Base-by-base conservation (phyloP, 2,113 vertebrate genomes). In the Salvelinus namaycush region DNA sequence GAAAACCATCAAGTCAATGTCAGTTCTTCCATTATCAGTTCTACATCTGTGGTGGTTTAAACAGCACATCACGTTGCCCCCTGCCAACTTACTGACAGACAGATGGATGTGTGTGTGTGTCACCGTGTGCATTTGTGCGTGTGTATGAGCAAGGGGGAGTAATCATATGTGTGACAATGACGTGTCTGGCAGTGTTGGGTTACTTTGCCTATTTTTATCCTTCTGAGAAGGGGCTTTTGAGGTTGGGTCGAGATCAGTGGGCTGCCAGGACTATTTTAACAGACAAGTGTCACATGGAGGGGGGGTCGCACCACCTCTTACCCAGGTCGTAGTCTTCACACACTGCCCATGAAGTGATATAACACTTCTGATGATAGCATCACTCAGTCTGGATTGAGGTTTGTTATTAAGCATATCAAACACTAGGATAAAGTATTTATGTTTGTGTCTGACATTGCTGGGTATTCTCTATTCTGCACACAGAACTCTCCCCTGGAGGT, bases 401-500 rank as follows among this genome's bases (percentile, higher is more conserved):
- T 5, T 64, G 60, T 64, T n/a, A 16, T 22, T 64, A 64, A 22
- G n/a, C 60, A 22, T 9, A n/a, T 67, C 8, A 31, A 22, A 26
- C 65, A 67, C 7, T 14, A 14, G 65, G 22, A 24, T 2, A 14
- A 26, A 9, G 65, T 27, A 5, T 60, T 22, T 11, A 26, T 64
- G n/a, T 64, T 26, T 26, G 24, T 67, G 24, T 67, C 65, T 66
- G 64, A 27, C 24, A 5, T 24, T 18, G 8, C 6, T 77, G 0
- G 24, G 8, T 83, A 69, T 84, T 62, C 22, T 3, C 29, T 0
- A 75, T 75, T 62, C 73, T 73, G 59, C 70, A 51, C 66, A 9
- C 66, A 98, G 96, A 94, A 93, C 71, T 94, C 94, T 48, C 95
- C 95, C 22, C 86, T 92, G 0, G 97, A 97, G 79, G 96, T 98